These are phyloP conservation scores for Drosophila santomea DNA, from an alignment of 1,140 invertebrate species.

Conservation along the genomic window DNA sequence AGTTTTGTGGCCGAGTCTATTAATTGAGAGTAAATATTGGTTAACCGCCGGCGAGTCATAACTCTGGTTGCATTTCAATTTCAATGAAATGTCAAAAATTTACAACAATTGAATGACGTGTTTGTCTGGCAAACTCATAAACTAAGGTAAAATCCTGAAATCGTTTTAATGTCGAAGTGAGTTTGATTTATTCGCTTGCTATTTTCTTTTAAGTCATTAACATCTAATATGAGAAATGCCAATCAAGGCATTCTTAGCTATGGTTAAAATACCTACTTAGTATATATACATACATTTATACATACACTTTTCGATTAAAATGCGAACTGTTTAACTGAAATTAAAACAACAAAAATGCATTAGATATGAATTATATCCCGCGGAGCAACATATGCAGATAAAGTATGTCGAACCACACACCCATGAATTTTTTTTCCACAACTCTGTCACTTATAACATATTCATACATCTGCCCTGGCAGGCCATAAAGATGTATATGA, in stretches of 20 bases:
- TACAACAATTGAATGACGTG: neutral
- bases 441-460: conserved; percentile 54
- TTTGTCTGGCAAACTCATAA: neutral
- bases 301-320: neutral
- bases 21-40: conserved; percentile 80
- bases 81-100: conserved; percentile 8
- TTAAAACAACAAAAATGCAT: too few species aligned
- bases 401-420: neutral
- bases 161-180: neutral
- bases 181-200: too few species aligned
- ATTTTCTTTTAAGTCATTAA: too few species aligned
- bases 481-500: conserved; percentile 43
- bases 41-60: conserved; percentile 51
- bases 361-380: too few species aligned
- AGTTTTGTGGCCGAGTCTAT: conserved; percentile 63
- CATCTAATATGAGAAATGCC: too few species aligned
- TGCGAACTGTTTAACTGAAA: too few species aligned
- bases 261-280: too few species aligned
- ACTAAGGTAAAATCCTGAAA: neutral
- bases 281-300: neutral
- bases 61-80: conserved; percentile 18
- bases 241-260: neutral
- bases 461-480: conserved; percentile 57
- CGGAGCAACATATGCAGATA: neutral
- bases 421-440: neutral